phyloP scores from a whole-genome alignment of 2,888 invertebrate genomes.

The Nomada lathburiana region DNA sequence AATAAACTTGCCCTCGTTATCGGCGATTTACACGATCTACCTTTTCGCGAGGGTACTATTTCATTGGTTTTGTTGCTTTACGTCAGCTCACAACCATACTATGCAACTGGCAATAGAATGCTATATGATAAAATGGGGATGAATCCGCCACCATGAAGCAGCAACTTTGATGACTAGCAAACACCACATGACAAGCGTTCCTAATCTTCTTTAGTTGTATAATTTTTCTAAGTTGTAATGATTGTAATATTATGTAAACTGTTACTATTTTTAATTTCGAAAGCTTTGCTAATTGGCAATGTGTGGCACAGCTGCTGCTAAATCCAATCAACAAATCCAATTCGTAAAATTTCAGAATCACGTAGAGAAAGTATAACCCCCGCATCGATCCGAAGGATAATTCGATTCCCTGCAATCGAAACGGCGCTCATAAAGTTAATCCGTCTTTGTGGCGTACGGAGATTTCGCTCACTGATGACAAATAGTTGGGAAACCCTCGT shows the following conservation, averaged over 20 bases:
- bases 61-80: slow-evolving; percentile 19
- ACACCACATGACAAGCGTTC: too few species aligned
- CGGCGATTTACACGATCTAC: not conserved
- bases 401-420: slow-evolving; percentile 62
- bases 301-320: not conserved
- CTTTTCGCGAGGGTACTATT: not conserved
- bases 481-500: slow-evolving; percentile 53
- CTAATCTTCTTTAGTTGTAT: too few species aligned
- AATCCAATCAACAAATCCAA: slow-evolving; percentile 42
- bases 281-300: slow-evolving; percentile 3
- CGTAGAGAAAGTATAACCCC: slow-evolving; percentile 42
- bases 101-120: too few species aligned
- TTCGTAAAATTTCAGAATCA: slow-evolving; percentile 64
- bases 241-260: not conserved
- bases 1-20: slow-evolving; percentile 9
- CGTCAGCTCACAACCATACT: too few species aligned
- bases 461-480: slow-evolving; percentile 54
- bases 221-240: too few species aligned
- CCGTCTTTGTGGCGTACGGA: slow-evolving; percentile 59
- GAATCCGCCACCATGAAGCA: too few species aligned
- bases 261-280: not conserved
- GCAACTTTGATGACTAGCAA: too few species aligned
- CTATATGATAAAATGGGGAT: too few species aligned
- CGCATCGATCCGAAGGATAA: slow-evolving; percentile 68
- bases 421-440: slow-evolving; percentile 55